Conservation (phyloP, 1,140 invertebrate species). For the Drosophila nebulosa region DNA sequence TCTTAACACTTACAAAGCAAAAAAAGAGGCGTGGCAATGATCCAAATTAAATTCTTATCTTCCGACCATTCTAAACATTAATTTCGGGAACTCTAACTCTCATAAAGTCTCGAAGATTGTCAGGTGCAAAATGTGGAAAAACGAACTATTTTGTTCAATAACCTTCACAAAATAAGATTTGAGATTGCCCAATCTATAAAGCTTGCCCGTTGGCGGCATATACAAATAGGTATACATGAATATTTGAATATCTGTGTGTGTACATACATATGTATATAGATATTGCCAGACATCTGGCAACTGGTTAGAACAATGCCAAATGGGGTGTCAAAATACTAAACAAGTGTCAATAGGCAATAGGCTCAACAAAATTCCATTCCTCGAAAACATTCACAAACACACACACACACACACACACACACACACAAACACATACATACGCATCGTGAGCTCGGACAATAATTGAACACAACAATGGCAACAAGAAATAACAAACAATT, state of each 20-base stretch:
- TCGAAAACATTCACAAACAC: conserved; percentile 23
- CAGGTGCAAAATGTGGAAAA: too few species aligned
- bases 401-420: conserved; percentile 30
- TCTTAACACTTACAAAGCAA: too few species aligned
- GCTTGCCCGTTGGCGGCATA: too few species aligned
- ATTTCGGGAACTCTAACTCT: too few species aligned
- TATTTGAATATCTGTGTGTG: too few species aligned
- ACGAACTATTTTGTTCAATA: too few species aligned
- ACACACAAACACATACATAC: conserved; percentile 4
- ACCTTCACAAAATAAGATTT: too few species aligned
- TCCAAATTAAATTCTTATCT: too few species aligned
- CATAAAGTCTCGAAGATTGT: neutral
- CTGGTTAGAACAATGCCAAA: conserved; percentile 22
- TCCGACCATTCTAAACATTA: too few species aligned
- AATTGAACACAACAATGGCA: conserved; percentile 38
- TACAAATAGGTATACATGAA: conserved; percentile 2
- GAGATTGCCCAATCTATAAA: too few species aligned
- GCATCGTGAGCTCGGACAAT: conserved; percentile 20
- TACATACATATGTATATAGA: neutral
- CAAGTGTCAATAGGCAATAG: conserved; percentile 73
- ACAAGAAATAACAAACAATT: conserved; percentile 37
- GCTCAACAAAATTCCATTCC: conserved; percentile 10
- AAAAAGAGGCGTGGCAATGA: too few species aligned
- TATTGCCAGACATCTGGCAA: neutral
- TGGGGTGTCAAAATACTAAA: conserved; percentile 67